These are phyloP conservation scores for Polia nebulosa DNA, from an alignment of 2,888 invertebrate species.

Conservation along the genomic window DNA sequence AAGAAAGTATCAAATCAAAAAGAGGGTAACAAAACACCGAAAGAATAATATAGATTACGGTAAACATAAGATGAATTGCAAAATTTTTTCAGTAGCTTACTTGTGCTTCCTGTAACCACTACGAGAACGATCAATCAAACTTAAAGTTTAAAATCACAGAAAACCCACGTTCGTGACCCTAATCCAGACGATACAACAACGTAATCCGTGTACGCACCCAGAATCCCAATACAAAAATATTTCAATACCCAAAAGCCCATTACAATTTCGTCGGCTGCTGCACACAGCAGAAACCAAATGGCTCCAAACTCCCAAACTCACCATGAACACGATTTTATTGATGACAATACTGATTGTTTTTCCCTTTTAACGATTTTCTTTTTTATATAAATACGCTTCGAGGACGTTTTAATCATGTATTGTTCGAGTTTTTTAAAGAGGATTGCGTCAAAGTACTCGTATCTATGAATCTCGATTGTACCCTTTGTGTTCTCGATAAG, in stretches of 20 bases:
- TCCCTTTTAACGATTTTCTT: constrained; percentile 37
- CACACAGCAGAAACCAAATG: constrained; percentile 58
- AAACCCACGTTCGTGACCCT: not conserved
- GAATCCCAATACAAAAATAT: constrained; percentile 45
- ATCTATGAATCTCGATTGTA: constrained; percentile 53
- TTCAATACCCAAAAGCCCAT: constrained; percentile 57
- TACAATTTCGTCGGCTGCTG: constrained; percentile 62
- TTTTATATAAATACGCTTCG: constrained; percentile 38
- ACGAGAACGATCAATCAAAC: constrained; percentile 6
- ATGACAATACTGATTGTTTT: constrained; percentile 56
- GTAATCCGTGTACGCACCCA: constrained; percentile 10
- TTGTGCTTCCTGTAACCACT: no score
- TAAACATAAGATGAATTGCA: no score
- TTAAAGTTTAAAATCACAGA: not conserved
- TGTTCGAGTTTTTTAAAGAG: constrained; percentile 50
- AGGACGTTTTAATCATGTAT: constrained; percentile 58
- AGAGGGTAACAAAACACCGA: no score
- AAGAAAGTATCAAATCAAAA: no score
- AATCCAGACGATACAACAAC: constrained; percentile 19
- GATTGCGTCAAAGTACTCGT: constrained; percentile 27
- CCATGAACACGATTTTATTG: constrained; percentile 58
- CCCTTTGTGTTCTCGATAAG: constrained; percentile 47
- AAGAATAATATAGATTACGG: no score
- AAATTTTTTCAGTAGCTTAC: not conserved
- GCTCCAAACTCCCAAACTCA: constrained; percentile 28